Evolutionary conservation across 2,888 invertebrate genomes (phyloP).

Genomic region (Pollenia labialis): DNA sequence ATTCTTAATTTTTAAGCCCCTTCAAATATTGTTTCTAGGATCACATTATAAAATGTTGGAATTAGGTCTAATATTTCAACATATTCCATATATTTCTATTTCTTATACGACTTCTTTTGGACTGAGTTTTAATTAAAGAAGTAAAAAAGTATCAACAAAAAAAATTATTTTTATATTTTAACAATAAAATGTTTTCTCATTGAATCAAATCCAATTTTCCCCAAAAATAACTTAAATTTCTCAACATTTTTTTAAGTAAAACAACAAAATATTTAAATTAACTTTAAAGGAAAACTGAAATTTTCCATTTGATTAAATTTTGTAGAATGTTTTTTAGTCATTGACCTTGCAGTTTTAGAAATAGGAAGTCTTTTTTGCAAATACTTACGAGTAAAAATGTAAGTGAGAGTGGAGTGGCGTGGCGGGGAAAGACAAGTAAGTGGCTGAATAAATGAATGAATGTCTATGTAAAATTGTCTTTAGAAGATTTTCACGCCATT

Average conservation of each 20-base stretch:
- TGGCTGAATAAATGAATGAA: conserved; percentile 35
- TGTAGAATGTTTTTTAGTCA: conserved; percentile 65
- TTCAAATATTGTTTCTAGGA: too few species aligned
- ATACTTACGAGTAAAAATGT: conserved; percentile 53
- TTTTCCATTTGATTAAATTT: conserved; percentile 55
- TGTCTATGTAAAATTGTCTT: conserved; percentile 75
- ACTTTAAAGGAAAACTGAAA: conserved; percentile 48
- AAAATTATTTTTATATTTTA: too few species aligned
- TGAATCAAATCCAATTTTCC: not conserved
- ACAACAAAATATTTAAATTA: conserved; percentile 29
- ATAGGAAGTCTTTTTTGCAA: conserved; percentile 47
- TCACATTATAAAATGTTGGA: too few species aligned
- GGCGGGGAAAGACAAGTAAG: conserved; percentile 43
- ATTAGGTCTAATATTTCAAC: too few species aligned
- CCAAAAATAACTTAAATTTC: conserved; percentile 28
- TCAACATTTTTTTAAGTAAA: conserved; percentile 23
- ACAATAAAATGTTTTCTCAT: too few species aligned
- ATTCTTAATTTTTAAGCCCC: too few species aligned
- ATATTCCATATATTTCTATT: too few species aligned
- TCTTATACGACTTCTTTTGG: too few species aligned
- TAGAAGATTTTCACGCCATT: conserved; percentile 71
- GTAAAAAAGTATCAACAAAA: too few species aligned
- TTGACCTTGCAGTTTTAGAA: conserved; percentile 68
- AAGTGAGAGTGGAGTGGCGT: conserved; percentile 46
- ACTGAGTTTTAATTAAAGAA: too few species aligned